Evolutionary conservation across 1,140 invertebrate species (phyloP), one percentile per base, ranked within the genome.

Genomic region (Coptotermes formosanus): DNA sequence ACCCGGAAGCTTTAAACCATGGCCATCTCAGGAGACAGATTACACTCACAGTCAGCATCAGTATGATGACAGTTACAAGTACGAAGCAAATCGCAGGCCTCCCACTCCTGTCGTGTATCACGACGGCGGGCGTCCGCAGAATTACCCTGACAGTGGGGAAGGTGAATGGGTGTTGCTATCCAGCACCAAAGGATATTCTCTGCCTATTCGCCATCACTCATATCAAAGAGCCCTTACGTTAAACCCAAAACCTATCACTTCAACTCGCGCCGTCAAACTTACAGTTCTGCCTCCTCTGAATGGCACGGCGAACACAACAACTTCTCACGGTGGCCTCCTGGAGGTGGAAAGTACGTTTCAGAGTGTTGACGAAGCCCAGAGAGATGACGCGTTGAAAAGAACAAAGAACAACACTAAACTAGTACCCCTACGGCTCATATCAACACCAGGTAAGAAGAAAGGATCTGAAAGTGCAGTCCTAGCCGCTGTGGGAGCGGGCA

Each of bases 141-240:
- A 91, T 8, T 92, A 95, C 89, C 94, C 94, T 4, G 91, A 91
- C 0, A 92, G 92, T 87, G 94, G 94, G 3, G 94, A 96, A 86
- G 95, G 95, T 0, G 93, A 95, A 86, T 96, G 95, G 95, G 93
- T 96, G 4, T 90, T 96, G 0, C 89, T 96, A 12, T 96, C 95
- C 0, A 95, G 95, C 3, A 96, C 95, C 19, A 95, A 95, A 90
- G 95, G 95, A 19, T 96, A 95, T 84, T 91, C 92, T 0, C 91
- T 92, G 75, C 90, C 92, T 9, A 89, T 91, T 91, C 83, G 89
- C 90, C 82, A 91, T 91, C 2, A 90, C 90, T 88, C 92, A 92
- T 89, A 89, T 90, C 88, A 90, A 82, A 85, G 88, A 16, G 84
- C 88, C 0, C 44, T 90, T 43, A 88, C 90, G 9, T 88, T 90